Percentiles rank a stretch among this genome's conserved stretches.
These are phyloP conservation scores for Theonella swinhoei DNA, from an alignment of 37 sponge, comb jelly and placozoan species.

Conservation along the genomic window DNA sequence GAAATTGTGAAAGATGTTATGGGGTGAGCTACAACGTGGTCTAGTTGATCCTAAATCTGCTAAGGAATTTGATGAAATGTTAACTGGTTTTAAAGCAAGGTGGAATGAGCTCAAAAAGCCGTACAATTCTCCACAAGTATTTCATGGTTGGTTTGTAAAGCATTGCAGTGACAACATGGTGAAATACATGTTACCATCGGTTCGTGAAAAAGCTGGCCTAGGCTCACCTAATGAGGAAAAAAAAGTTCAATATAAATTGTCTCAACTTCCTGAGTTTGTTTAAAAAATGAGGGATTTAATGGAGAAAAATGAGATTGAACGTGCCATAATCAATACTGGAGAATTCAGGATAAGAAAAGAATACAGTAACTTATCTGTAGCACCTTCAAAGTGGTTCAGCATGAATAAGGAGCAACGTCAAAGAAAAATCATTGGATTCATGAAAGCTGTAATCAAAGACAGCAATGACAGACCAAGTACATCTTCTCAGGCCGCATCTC, in stretches of 20 bases:
- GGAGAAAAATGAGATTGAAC: neutral
- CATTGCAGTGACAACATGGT: neutral
- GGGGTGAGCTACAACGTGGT: slow-evolving; percentile 20
- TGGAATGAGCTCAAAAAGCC: slow-evolving; percentile 16
- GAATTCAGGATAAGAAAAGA: neutral
- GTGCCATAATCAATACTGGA: slow-evolving; percentile 6
- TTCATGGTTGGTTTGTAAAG: too few species aligned
- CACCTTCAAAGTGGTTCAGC: too few species aligned
- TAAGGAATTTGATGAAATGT: neutral
- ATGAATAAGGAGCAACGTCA: too few species aligned
- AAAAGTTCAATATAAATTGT: slow-evolving; percentile 15
- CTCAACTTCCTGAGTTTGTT: slow-evolving; percentile 21
- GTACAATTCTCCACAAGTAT: slow-evolving; percentile 28
- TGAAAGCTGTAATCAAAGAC: too few species aligned
- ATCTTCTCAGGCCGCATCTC: too few species aligned
- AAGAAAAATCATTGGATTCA: too few species aligned
- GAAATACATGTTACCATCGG: neutral
- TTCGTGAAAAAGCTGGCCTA: slow-evolving; percentile 33
- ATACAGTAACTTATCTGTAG: too few species aligned
- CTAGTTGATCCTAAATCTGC: slow-evolving; percentile 16
- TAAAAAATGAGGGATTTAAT: too few species aligned
- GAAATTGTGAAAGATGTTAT: slow-evolving; percentile 14
- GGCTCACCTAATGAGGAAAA: slow-evolving; percentile 16
- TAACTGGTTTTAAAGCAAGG: neutral
- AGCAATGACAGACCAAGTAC: too few species aligned